Evolutionary conservation across 2,888 invertebrate species (phyloP).

Genomic region (Drosophila testacea): DNA sequence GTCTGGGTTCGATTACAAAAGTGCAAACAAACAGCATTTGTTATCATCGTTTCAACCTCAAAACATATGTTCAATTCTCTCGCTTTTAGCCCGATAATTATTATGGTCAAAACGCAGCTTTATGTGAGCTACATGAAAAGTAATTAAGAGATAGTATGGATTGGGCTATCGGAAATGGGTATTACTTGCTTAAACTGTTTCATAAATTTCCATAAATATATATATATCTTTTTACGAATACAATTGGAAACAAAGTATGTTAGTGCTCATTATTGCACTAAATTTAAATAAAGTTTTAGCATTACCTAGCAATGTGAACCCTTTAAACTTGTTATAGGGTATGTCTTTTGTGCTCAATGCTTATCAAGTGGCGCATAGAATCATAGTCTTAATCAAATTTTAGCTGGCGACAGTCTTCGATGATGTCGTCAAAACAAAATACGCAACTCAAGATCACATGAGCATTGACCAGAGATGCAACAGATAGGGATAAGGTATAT

Average conservation of each 20-base stretch:
- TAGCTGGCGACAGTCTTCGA: slow-evolving; percentile 34
- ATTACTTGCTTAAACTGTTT: not conserved
- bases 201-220: slow-evolving; percentile 4
- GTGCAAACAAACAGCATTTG: slow-evolving; percentile 19
- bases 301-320: slow-evolving; percentile 20
- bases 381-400: not conserved
- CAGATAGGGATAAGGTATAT: slow-evolving; percentile 25
- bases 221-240: slow-evolving; percentile 2
- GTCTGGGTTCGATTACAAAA: slow-evolving; percentile 36
- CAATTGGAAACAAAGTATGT: slow-evolving; percentile 12
- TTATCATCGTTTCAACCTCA: slow-evolving; percentile 38
- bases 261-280: slow-evolving; percentile 1
- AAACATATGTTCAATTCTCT: slow-evolving; percentile 38
- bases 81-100: not conserved
- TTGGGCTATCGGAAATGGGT: slow-evolving; percentile 12
- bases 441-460: slow-evolving; percentile 34
- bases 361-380: slow-evolving; percentile 42
- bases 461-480: slow-evolving; percentile 45
- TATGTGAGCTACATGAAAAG: not conserved
- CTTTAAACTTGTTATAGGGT: slow-evolving; percentile 3
- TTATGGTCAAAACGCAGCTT: slow-evolving; percentile 10
- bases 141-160: slow-evolving; percentile 14
- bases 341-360: slow-evolving; percentile 1
- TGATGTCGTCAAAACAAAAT: slow-evolving; percentile 39
- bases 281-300: slow-evolving; percentile 11